A percentile compares a stretch with the other conserved stretches of the same genome.
Evolutionary conservation across 1,140 invertebrate genomes (phyloP).

Genomic region (Scylla paramamosain): DNA sequence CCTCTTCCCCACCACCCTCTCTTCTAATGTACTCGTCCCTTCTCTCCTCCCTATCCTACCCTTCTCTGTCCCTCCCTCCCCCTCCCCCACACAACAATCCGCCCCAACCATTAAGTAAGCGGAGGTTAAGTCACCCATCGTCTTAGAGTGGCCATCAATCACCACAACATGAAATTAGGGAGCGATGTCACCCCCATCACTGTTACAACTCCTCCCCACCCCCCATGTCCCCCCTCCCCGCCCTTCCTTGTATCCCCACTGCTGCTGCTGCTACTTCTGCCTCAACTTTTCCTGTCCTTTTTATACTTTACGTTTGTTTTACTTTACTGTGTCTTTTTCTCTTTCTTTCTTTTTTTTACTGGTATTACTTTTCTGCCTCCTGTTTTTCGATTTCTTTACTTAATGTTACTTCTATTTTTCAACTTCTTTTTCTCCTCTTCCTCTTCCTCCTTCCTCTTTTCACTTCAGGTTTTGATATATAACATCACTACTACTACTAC

Average conservation of each 20-base stretch:
- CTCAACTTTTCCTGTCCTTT: not conserved
- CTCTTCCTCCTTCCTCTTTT: not conserved
- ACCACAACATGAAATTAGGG: no score
- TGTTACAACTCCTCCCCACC: not conserved
- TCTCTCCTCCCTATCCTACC: not conserved
- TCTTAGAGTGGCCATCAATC: no score
- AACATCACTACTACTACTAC: no score
- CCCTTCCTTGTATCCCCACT: not conserved
- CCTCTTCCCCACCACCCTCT: not conserved
- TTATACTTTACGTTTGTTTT: not conserved
- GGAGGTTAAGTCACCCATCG: no score
- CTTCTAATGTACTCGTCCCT: not conserved
- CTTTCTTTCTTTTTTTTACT: not conserved
- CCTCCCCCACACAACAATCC: no score
- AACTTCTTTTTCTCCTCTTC: not conserved
- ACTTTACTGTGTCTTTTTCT: not conserved
- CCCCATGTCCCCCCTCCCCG: not conserved
- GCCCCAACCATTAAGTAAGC: not conserved
- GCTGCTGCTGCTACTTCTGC: not conserved
- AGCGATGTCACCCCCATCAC: no score
- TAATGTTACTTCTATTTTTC: not conserved
- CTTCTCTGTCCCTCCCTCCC: no score
- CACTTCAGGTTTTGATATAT: not conserved
- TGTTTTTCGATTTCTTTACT: no score
- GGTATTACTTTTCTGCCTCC: not conserved